These are phyloP conservation scores for Prietella phreatophila DNA, from an alignment of 2,113 vertebrate genomes.

Conservation along the genomic window DNA sequence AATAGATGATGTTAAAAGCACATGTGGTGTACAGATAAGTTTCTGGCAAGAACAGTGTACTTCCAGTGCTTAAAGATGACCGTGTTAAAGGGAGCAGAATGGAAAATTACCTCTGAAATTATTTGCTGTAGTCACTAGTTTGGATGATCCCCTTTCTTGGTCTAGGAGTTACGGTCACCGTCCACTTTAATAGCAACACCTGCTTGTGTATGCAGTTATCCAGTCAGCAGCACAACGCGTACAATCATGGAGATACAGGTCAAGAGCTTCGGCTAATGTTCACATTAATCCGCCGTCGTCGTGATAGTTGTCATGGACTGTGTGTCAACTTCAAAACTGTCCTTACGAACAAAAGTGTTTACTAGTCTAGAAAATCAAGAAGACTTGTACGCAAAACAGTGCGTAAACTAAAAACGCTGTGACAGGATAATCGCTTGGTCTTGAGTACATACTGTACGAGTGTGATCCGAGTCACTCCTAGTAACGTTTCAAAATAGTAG, in stretches of 20 bases:
- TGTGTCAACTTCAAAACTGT: too few relatives aligned
- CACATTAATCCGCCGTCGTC: not conserved
- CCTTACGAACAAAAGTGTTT: too few relatives aligned
- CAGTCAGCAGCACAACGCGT: too few relatives aligned
- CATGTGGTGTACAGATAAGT: constrained; percentile 11
- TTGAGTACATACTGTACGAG: not conserved
- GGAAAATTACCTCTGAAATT: not conserved
- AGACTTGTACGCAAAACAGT: not conserved
- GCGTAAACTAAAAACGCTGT: not conserved
- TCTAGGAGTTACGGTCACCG: too few relatives aligned
- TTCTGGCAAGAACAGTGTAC: not conserved
- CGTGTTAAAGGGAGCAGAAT: not conserved
- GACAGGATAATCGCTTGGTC: not conserved
- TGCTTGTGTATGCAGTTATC: too few relatives aligned
- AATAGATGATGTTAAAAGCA: constrained; percentile 51
- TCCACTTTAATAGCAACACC: too few relatives aligned
- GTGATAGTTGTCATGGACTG: not conserved
- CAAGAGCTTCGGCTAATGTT: too few relatives aligned
- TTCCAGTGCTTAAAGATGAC: not conserved
- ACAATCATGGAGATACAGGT: too few relatives aligned
- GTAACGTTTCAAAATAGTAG: not conserved
- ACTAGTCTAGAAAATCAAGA: not conserved
- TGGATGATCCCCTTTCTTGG: too few relatives aligned
- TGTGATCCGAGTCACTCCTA: not conserved
- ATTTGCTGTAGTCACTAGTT: too few relatives aligned